Evolutionary conservation across 2,797 vertebrate genomes (phyloP).

Genomic region (Tenualosa ilisha): DNA sequence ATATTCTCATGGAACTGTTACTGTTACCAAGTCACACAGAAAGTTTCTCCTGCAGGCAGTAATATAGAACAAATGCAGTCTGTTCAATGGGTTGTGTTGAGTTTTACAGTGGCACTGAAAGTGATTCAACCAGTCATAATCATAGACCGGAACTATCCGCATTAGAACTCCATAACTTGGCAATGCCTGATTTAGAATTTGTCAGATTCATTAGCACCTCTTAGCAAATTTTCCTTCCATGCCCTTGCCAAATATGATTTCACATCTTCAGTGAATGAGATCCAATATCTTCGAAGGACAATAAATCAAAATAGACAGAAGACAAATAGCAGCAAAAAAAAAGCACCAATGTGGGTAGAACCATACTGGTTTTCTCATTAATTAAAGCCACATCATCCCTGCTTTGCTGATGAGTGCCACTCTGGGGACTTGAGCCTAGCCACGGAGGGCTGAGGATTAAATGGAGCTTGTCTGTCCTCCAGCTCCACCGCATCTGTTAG

Average conservation of each 20-base stretch:
- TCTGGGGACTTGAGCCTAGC: background rate
- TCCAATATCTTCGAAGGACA: background rate
- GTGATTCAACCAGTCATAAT: too few relatives aligned
- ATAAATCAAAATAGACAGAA: background rate
- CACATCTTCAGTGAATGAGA: background rate
- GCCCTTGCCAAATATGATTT: background rate
- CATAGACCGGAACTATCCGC: too few relatives aligned
- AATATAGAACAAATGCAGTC: too few relatives aligned
- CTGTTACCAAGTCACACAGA: too few relatives aligned
- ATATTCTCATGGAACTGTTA: too few relatives aligned
- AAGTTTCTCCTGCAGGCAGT: too few relatives aligned
- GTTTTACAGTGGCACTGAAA: too few relatives aligned
- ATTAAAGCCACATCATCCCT: slow-evolving; percentile 9
- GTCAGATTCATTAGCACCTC: background rate
- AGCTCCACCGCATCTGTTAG: slow-evolving; percentile 23
- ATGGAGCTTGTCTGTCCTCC: slow-evolving; percentile 25
- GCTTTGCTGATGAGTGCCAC: slow-evolving; percentile 25
- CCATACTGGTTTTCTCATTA: background rate
- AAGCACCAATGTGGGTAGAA: background rate
- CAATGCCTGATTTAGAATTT: background rate
- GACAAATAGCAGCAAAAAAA: background rate
- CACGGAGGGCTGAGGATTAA: slow-evolving; percentile 24
- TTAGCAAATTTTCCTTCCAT: background rate
- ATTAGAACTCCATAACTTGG: background rate
- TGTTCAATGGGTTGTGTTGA: background rate